A percentile compares a stretch with the other conserved stretches of the same genome.
phyloP scores from a whole-genome alignment of 2,113 vertebrate species.

The Chloropsis cyanopogon region DNA sequence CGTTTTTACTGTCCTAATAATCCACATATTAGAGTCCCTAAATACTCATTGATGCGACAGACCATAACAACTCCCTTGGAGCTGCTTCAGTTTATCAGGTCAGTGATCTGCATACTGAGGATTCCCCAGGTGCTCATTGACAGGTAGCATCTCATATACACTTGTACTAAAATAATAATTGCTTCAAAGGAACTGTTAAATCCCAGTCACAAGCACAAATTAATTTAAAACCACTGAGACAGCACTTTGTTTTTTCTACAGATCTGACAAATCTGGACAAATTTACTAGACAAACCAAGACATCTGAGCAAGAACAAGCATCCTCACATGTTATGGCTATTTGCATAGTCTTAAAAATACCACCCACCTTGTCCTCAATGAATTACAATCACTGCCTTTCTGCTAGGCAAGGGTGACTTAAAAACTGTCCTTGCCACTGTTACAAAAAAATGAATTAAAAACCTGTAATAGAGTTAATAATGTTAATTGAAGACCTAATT shows the following conservation, averaged over 20 bases:
- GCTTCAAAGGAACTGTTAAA: slow-evolving; percentile 64
- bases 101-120: slow-evolving; percentile 60
- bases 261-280: slow-evolving; percentile 16
- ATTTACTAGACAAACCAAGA: slow-evolving; percentile 2
- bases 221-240: slow-evolving; percentile 57
- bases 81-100: slow-evolving; percentile 65
- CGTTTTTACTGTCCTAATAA: slow-evolving; percentile 58
- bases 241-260: neutral
- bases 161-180: slow-evolving; percentile 63
- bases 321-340: neutral
- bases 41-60: slow-evolving; percentile 56
- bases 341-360: neutral
- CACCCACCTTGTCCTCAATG: neutral
- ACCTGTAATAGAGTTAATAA: neutral
- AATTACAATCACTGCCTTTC: neutral
- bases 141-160: slow-evolving; percentile 60
- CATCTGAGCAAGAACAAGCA: neutral
- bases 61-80: slow-evolving; percentile 60
- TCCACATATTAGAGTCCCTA: slow-evolving; percentile 57
- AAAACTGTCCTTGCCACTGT: neutral
- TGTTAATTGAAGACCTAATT: neutral
- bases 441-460: neutral
- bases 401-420: neutral
- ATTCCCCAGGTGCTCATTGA: slow-evolving; percentile 63
- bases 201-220: slow-evolving; percentile 45